phyloP scores from a whole-genome alignment of 2,888 invertebrate genomes.

The Trichogramma evanescens region DNA sequence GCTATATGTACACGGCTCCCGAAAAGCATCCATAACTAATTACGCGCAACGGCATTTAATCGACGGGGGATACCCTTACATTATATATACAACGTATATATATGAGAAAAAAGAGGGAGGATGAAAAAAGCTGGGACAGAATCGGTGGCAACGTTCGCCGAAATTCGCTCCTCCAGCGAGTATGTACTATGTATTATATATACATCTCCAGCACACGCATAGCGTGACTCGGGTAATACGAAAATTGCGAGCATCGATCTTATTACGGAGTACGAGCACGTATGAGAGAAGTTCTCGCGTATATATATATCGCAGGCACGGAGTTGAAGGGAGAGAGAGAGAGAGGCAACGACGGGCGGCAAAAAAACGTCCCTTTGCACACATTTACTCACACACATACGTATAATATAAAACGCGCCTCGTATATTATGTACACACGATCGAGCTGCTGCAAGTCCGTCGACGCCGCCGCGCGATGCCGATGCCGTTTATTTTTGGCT shows the following conservation, averaged over 20 bases:
- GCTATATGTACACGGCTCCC: too few species aligned
- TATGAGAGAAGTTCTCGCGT: slow-evolving; percentile 28
- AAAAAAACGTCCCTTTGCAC: not conserved
- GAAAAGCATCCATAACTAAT: slow-evolving; percentile 14
- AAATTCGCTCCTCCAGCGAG: slow-evolving; percentile 11
- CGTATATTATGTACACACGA: too few species aligned
- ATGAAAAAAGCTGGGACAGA: not conserved
- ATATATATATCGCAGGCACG: slow-evolving; percentile 18
- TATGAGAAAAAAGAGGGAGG: not conserved
- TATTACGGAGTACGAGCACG: slow-evolving; percentile 26
- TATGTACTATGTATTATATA: too few species aligned
- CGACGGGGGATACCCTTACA: not conserved
- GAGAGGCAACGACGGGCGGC: not conserved
- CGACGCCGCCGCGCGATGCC: not conserved
- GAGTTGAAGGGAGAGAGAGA: not conserved
- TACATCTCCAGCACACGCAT: too few species aligned
- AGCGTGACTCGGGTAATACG: too few species aligned
- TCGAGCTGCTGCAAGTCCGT: too few species aligned
- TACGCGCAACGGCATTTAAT: slow-evolving; percentile 13
- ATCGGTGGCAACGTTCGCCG: not conserved
- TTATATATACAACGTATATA: not conserved
- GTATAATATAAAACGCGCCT: too few species aligned
- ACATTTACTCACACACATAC: too few species aligned
- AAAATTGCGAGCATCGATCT: slow-evolving; percentile 13
- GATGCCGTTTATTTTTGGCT: slow-evolving; percentile 17